phyloP scores from a whole-genome alignment of 2,888 invertebrate species.

The Acanthosepion esculentum region DNA sequence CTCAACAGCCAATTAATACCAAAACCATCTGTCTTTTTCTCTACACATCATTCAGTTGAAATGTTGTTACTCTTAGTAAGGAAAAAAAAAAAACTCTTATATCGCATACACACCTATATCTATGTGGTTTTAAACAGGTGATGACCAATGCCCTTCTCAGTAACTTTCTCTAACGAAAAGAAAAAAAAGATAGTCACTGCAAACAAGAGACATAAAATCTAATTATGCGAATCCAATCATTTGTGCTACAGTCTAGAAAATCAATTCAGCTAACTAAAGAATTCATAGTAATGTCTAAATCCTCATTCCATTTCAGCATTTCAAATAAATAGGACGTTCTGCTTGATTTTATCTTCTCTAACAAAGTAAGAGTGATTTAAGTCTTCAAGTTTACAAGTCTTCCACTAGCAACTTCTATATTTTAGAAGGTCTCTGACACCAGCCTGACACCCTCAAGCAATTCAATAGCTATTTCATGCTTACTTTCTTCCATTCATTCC shows the following conservation, averaged over 20 bases:
- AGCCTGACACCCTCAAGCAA: neutral
- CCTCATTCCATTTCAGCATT: neutral
- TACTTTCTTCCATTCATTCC: constrained; percentile 4
- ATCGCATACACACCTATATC: too few species aligned
- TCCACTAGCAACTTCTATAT: neutral
- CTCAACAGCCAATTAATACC: too few species aligned
- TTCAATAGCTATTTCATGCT: neutral
- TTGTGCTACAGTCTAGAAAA: neutral
- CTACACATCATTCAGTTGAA: too few species aligned
- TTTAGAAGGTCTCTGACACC: neutral
- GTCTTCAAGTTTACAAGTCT: neutral
- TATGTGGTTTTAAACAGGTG: neutral
- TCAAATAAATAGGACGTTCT: neutral
- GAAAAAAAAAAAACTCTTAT: too few species aligned
- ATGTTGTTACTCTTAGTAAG: too few species aligned
- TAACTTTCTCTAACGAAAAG: neutral
- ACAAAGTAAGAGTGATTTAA: neutral
- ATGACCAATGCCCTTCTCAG: neutral
- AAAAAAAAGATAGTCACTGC: neutral
- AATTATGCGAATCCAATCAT: neutral
- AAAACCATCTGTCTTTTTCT: too few species aligned
- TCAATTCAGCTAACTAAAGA: neutral
- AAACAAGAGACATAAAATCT: neutral
- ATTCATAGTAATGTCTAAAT: neutral
- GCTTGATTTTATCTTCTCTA: neutral